These are phyloP conservation scores for Indicator indicator DNA, from an alignment of 2,113 vertebrate species.

Conservation along the genomic window DNA sequence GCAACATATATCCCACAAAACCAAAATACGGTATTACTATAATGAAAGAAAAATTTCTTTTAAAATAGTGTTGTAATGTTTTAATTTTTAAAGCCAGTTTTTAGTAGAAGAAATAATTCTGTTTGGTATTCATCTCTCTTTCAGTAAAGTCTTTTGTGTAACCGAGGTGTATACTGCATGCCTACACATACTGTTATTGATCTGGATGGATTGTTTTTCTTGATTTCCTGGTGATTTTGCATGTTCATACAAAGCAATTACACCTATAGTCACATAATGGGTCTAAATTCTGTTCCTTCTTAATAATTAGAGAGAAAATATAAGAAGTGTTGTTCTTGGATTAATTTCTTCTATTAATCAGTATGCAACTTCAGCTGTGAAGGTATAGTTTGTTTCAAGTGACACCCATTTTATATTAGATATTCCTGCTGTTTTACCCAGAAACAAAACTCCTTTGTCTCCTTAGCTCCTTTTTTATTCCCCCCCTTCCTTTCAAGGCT, in stretches of 20 bases:
- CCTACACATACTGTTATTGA: background rate
- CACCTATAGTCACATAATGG: background rate
- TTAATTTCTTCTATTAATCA: background rate
- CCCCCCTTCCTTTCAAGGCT: slow-evolving; percentile 7
- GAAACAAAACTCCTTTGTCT: slow-evolving; percentile 68
- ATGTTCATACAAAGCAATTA: background rate
- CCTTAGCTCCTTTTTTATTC: slow-evolving; percentile 55
- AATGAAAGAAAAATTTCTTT: background rate
- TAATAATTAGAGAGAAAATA: background rate
- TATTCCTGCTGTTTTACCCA: slow-evolving; percentile 32
- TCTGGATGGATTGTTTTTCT: background rate
- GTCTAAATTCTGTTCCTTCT: slow-evolving; percentile 2
- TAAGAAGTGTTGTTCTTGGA: background rate
- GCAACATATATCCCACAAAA: background rate
- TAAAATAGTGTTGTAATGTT: background rate
- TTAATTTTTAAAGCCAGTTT: background rate
- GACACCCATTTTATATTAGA: slow-evolving; percentile 3
- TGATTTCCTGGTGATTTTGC: background rate
- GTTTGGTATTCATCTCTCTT: background rate
- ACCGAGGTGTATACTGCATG: background rate
- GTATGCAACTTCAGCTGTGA: background rate
- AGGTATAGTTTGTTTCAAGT: slow-evolving; percentile 21
- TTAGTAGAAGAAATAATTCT: background rate
- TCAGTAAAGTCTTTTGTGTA: background rate
- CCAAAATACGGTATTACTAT: background rate